Evolutionary conservation across 2,113 vertebrate species (phyloP), one percentile per base, ranked within the genome.

Genomic region (Calidris pygmaea): DNA sequence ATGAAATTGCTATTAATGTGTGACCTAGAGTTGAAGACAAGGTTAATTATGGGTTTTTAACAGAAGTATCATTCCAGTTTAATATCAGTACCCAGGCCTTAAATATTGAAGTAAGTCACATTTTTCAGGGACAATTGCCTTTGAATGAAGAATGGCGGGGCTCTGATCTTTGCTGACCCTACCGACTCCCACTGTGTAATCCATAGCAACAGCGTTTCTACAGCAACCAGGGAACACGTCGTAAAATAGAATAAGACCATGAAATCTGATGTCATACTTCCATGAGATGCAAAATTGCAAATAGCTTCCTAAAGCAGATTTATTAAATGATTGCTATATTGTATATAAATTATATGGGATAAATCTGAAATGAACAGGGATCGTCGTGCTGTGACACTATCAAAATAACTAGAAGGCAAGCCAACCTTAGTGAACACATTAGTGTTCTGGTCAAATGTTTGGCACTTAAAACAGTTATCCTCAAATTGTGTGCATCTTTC

Each of bases 91-190:
- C 96, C 96, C 91, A 92, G 96, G 97, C 97, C 97, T 98, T 98
- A 98, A 98, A 98, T 98, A 98, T 98, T 98, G 98, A 98, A 98
- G 98, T 97, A 97, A 98, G 97, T 97, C 95, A 97, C 98, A 98
- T 98, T 98, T 98, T 98, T 98, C 98, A 98, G 98, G 97, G 97
- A 98, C 98, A 98, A 99, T 99, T 98, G 98, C 98, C 98, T 98
- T 98, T 98, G 98, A 99, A 99, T 99, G 98, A 99, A 98, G 98
- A 99, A 98, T 98, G 98, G 98, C 98, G 94, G 94, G 98, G 97
- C 98, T 99, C 98, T 98, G 98, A 99, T 99, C 99, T 99, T 98
- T 97, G 98, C 97, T 97, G 98, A 99, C 98, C 98, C 97, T 96
- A 86, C 95, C 88, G 86, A 92, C 97, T 98, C 98, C 98, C 91